A percentile compares a stretch with the other conserved stretches of the same genome.
Conservation (phyloP, 2,888 invertebrate genomes). For the Aethes cnicana region DNA sequence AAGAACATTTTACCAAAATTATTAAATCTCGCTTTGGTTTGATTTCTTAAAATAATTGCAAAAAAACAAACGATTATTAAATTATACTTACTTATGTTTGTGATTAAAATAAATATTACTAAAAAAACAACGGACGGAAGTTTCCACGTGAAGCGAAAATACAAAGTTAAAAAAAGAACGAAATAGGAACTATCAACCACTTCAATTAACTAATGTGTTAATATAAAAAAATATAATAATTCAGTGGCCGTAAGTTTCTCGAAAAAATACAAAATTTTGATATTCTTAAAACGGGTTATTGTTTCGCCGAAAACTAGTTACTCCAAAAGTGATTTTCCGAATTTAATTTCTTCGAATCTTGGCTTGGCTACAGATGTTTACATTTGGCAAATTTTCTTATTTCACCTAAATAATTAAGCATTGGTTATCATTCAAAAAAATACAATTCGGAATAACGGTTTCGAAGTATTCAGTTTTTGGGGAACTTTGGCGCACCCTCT, state of each 20-base stretch:
- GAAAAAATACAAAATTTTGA: constrained; percentile 33
- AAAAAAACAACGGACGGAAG: constrained; percentile 32
- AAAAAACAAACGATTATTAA: constrained; percentile 22
- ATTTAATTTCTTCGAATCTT: no score
- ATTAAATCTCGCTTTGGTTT: constrained; percentile 28
- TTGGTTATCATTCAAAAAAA: no score
- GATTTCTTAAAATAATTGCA: constrained; percentile 13
- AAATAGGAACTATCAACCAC: constrained; percentile 77
- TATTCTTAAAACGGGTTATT: constrained; percentile 34
- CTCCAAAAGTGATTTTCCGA: no score
- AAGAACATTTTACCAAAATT: constrained; percentile 22
- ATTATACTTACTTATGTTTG: constrained; percentile 6
- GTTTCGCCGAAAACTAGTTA: no score
- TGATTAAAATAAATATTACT: background rate
- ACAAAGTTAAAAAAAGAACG: constrained; percentile 39
- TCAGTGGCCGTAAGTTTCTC: constrained; percentile 58
- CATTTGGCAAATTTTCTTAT: no score
- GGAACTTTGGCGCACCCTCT: no score
- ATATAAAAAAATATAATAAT: constrained; percentile 39
- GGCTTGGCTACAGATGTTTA: no score
- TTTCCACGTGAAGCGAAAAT: constrained; percentile 11
- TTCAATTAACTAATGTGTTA: constrained; percentile 52
- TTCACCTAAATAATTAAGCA: no score
- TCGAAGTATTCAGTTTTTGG: no score
- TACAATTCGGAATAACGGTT: no score